A percentile compares a stretch with the other conserved stretches of the same genome.
These are phyloP conservation scores for Yponomeuta sedellus DNA, from an alignment of 2,888 invertebrate genomes.

Conservation along the genomic window DNA sequence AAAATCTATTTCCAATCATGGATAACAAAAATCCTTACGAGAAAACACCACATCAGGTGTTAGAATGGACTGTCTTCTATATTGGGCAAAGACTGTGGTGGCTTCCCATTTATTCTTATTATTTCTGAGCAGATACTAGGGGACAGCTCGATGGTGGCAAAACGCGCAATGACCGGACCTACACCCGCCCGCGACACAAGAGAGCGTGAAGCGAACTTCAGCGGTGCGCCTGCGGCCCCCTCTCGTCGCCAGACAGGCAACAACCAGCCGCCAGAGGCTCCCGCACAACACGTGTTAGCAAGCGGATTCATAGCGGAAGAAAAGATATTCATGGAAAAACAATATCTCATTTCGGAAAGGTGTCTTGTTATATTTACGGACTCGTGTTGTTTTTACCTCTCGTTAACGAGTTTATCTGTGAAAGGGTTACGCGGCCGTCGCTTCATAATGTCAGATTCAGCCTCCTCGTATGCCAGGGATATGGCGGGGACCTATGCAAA, in stretches of 20 bases:
- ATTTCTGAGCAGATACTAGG: neutral
- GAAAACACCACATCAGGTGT: neutral
- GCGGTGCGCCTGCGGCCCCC: conserved; percentile 64
- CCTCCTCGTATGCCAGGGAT: conserved; percentile 98
- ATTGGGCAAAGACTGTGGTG: neutral
- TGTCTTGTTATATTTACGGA: conserved; percentile 26
- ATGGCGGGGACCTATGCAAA: conserved; percentile 94
- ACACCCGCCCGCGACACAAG: conserved; percentile 24
- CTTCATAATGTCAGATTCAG: conserved; percentile 99
- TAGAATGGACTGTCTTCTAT: neutral
- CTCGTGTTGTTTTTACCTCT: conserved; percentile 86
- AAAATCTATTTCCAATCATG: no score
- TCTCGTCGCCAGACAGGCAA: conserved; percentile 58
- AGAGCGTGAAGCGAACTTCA: conserved; percentile 69
- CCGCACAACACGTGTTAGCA: conserved; percentile 62
- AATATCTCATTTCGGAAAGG: conserved; percentile 4
- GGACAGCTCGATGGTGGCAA: neutral
- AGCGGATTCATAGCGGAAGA: conserved; percentile 67
- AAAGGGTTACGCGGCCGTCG: conserved; percentile 97
- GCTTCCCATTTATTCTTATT: neutral
- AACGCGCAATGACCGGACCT: conserved; percentile 2
- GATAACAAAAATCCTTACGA: neutral
- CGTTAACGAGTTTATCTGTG: conserved; percentile 98
- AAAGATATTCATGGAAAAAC: conserved; percentile 53
- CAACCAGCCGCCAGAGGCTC: conserved; percentile 64